Conservation (phyloP, 2,888 invertebrate species). For the Callyntrura guangdongensis region DNA sequence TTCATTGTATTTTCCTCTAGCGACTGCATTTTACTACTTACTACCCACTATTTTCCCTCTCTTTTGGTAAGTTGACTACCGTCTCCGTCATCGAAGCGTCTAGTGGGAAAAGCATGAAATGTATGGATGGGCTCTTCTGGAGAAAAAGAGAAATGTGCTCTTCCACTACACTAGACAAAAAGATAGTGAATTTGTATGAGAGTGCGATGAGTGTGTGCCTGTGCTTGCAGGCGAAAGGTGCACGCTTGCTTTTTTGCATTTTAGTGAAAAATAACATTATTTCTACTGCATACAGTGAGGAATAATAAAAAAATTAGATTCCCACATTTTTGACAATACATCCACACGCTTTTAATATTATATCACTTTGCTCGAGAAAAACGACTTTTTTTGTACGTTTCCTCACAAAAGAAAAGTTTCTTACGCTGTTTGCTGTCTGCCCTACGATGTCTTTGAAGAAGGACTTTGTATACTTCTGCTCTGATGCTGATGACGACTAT, state of each 20-base stretch:
- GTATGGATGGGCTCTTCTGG: neutral
- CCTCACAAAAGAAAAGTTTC: conserved; percentile 32
- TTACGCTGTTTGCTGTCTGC: conserved; percentile 16
- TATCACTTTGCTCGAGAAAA: neutral
- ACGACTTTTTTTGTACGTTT: conserved; percentile 30
- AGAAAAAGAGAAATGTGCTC: conserved; percentile 49
- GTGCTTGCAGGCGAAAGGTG: neutral
- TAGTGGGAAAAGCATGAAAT: conserved; percentile 9
- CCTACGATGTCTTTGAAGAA: neutral
- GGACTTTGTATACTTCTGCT: conserved; percentile 63
- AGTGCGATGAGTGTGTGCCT: neutral
- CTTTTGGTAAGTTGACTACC: neutral
- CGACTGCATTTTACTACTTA: neutral
- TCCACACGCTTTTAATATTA: neutral
- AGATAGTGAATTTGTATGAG: conserved; percentile 41
- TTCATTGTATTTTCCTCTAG: conserved; percentile 10
- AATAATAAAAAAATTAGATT: neutral
- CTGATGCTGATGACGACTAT: conserved; percentile 47
- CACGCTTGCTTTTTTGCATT: conserved; percentile 9
- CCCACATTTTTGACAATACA: neutral
- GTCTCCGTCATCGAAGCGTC: neutral
- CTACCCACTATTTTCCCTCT: neutral
- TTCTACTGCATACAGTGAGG: neutral
- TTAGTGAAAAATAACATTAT: neutral
- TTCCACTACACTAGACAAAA: conserved; percentile 74